These are phyloP conservation scores for Rhagologus leucostigma DNA, from an alignment of 2,113 vertebrate genomes.

Conservation along the genomic window DNA sequence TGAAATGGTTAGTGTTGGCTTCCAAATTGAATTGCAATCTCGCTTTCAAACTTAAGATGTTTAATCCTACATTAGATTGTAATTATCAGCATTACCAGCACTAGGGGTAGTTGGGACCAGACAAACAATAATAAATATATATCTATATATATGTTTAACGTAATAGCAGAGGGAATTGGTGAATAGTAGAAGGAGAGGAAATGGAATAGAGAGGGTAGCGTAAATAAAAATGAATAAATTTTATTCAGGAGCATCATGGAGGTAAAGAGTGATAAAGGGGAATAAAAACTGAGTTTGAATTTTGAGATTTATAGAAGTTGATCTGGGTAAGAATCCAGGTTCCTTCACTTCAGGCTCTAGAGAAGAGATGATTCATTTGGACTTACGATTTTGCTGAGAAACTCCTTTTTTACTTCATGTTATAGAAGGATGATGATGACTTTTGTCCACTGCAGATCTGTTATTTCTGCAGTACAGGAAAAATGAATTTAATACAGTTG, in stretches of 20 bases:
- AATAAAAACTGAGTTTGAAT: background rate
- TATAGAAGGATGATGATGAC: background rate
- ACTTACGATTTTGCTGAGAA: background rate
- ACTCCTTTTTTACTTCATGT: background rate
- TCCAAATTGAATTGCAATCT: constrained; percentile 54
- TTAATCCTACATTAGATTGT: constrained; percentile 22
- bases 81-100: constrained; percentile 37
- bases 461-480: background rate
- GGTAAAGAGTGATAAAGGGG: background rate
- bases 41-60: constrained; percentile 31
- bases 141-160: background rate
- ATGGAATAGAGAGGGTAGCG: background rate
- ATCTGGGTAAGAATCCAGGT: background rate
- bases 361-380: background rate
- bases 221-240: background rate
- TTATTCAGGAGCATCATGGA: background rate
- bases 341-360: background rate
- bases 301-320: background rate
- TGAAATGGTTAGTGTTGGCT: constrained; percentile 41
- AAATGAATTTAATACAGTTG: background rate
- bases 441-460: background rate
- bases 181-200: background rate
- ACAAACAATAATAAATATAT: background rate
- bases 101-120: background rate
- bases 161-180: background rate